Conservation (phyloP, 2,113 vertebrate species). For the Macrotis lagotis region DNA sequence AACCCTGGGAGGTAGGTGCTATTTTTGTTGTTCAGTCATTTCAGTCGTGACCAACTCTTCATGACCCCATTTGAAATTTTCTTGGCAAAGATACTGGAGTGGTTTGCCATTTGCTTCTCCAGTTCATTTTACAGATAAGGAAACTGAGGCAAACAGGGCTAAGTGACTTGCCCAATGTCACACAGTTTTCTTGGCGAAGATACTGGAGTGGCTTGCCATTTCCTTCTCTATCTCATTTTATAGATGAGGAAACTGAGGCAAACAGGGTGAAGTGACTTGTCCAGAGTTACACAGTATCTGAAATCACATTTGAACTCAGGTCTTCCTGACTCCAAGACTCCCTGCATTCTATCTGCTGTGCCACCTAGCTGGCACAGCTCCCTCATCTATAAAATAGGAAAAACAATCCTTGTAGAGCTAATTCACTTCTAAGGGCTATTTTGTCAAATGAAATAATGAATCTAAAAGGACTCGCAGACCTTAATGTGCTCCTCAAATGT, state of each 20-base stretch:
- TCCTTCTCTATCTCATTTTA: background rate
- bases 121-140: background rate
- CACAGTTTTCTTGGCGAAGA: background rate
- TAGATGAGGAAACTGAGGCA: background rate
- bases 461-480: background rate
- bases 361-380: background rate
- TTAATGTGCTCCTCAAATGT: background rate
- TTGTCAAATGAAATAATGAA: background rate
- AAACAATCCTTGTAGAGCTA: background rate
- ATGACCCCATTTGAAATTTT: background rate
- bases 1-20: background rate
- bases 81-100: background rate
- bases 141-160: background rate
- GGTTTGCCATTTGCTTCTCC: background rate
- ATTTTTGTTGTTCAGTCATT: background rate
- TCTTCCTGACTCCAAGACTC: no score
- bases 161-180: background rate
- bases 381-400: background rate
- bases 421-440: background rate
- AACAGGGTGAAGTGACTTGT: background rate
- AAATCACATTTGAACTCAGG: no score
- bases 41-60: background rate
- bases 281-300: background rate
- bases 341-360: background rate
- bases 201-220: background rate